Conservation (phyloP, 1,140 invertebrate species). For the Cyphomyrmex costatus region DNA sequence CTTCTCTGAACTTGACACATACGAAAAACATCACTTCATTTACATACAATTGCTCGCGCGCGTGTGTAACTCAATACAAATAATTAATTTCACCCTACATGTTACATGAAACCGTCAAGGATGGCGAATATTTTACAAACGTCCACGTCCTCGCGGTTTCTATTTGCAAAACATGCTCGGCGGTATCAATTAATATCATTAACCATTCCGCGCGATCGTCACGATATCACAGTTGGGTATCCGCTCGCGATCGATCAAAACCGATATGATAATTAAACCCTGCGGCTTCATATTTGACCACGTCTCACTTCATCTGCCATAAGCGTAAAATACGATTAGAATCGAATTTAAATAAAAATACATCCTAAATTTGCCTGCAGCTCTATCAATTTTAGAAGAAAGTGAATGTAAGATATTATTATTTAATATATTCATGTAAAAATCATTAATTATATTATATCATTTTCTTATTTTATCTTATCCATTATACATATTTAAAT, state of each 20-base stretch:
- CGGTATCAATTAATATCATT: slow-evolving; percentile 62
- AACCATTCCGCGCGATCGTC: slow-evolving; percentile 48
- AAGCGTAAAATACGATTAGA: slow-evolving; percentile 26
- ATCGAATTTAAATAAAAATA: slow-evolving; percentile 20
- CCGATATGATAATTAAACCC: slow-evolving; percentile 57
- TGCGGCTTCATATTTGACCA: slow-evolving; percentile 53
- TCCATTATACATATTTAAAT: too few species aligned
- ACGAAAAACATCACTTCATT: neutral
- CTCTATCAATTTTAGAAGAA: neutral
- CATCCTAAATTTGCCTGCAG: neutral
- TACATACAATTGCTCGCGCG: neutral
- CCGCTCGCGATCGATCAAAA: slow-evolving; percentile 44
- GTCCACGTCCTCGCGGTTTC: slow-evolving; percentile 3
- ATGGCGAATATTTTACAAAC: slow-evolving; percentile 47
- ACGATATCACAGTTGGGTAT: slow-evolving; percentile 43
- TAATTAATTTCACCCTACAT: slow-evolving; percentile 46
- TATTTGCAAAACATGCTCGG: slow-evolving; percentile 52
- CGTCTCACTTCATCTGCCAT: slow-evolving; percentile 22
- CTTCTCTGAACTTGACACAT: neutral
- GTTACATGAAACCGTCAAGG: slow-evolving; percentile 36
- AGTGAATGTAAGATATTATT: neutral
- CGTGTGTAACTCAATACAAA: neutral
- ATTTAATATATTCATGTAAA: neutral
- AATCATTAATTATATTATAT: neutral
- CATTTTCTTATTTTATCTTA: too few species aligned